Evolutionary conservation across 1,140 invertebrate genomes (phyloP), one percentile per base, ranked within the genome.

Genomic region (Melitaea cinxia): DNA sequence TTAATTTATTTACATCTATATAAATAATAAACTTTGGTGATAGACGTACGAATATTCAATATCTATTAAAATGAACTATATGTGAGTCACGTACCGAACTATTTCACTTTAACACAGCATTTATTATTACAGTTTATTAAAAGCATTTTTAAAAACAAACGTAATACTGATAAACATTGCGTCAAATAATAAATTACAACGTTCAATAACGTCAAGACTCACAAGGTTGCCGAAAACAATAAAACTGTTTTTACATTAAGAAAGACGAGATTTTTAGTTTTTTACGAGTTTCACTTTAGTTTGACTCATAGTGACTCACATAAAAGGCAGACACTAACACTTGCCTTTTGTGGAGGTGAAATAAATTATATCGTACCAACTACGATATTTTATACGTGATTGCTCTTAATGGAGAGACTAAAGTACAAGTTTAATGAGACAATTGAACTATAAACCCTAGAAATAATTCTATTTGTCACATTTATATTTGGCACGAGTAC

Each of bases 301-400:
- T 23, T 57, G 54, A 57, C 35, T 57, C 54, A 57, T 45, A n/a
- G 9, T 57, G 54, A 57, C 14, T 57, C 54, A 57, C 37, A 26
- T 35, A 19, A 35, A 37, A 57, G 45, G 42, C 15, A 1, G 9
- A 47, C n/a, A 47, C 19, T 21, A 21, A 21, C 21, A 47, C 42
- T 21, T 47, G 21, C 9, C 17, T 47, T 47, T 47, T 21, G 10
- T 47, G 42, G 19, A 42, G 37, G 37, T n/a, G 5, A 21, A 47
- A 47, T 47, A 23, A 47, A 47, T 4, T 23, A 23, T 12, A 23
- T 19, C 3, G 10, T 45, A 47, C 42, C 19, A 23, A 12, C 2
- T 47, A 47, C 9, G 6, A 12, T 9, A 19, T 47, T 7, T 42
- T 42, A 17, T 42, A 6, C 21, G 19, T 45, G 3, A 45, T 21